phyloP scores from a whole-genome alignment of 2,797 vertebrate genomes.

The Rallus crepitans region DNA sequence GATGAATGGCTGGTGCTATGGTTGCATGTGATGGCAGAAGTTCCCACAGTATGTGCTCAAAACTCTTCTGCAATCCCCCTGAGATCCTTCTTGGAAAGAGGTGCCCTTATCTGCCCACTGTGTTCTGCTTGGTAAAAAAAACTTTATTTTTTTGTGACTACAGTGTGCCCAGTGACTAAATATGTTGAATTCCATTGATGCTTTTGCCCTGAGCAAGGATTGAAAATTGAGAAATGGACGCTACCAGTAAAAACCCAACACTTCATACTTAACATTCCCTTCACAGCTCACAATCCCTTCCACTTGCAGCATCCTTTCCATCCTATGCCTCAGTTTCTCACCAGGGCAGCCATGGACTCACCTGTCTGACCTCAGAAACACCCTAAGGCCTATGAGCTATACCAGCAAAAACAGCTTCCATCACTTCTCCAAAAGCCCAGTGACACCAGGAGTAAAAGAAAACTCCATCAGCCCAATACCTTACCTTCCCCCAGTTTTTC shows the following conservation, averaged over 20 bases:
- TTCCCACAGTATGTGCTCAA: neutral
- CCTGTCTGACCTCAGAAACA: neutral
- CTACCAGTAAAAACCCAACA: neutral
- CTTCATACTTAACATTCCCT: neutral
- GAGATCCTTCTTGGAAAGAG: neutral
- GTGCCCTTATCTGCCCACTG: neutral
- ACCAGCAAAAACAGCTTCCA: neutral
- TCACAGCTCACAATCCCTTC: neutral
- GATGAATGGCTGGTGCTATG: neutral
- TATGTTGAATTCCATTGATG: neutral
- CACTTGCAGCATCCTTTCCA: neutral
- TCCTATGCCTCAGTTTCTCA: neutral
- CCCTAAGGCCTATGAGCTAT: neutral
- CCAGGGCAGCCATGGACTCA: neutral
- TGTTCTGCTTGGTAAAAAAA: neutral
- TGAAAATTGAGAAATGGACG: neutral
- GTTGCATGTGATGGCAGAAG: neutral
- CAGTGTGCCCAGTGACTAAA: neutral
- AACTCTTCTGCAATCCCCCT: neutral
- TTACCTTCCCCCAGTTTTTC: neutral
- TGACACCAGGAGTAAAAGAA: neutral
- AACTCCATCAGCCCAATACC: neutral
- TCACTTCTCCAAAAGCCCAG: neutral
- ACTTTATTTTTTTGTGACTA: neutral
- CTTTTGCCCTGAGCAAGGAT: neutral